Conservation (phyloP, 2,888 invertebrate genomes). For the Dicyrtomina minuta region DNA sequence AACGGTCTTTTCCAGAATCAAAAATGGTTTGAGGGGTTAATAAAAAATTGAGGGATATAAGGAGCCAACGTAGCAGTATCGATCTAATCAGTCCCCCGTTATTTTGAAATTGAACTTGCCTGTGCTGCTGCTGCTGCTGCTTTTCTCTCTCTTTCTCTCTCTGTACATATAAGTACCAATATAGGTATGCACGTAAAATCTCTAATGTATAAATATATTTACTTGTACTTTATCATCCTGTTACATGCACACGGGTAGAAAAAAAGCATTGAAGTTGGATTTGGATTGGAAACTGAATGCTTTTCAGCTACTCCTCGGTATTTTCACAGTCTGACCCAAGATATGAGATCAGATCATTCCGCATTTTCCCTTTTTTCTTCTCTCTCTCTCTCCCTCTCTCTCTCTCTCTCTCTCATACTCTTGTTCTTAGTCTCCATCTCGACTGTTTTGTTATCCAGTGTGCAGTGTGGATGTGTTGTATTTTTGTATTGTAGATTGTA, state of each 20-base stretch:
- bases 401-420: no score
- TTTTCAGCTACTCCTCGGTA: constrained; percentile 17
- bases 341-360: constrained; percentile 41
- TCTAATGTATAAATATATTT: constrained; percentile 23
- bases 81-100: constrained; percentile 51
- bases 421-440: not conserved
- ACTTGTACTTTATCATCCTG: constrained; percentile 9
- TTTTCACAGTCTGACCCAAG: constrained; percentile 37
- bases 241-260: constrained; percentile 11
- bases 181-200: not conserved
- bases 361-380: constrained; percentile 11
- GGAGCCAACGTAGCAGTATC: constrained; percentile 41
- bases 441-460: no score
- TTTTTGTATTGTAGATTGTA: no score
- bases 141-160: constrained; percentile 16
- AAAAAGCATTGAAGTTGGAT: not conserved
- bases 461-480: no score
- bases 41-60: constrained; percentile 52
- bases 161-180: constrained; percentile 9
- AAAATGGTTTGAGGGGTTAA: constrained; percentile 54
- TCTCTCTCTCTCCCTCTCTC: not conserved
- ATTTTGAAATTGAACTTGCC: constrained; percentile 45
- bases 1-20: constrained; percentile 51
- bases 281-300: not conserved
- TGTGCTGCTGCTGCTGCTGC: constrained; percentile 24